Conservation (phyloP, 2,797 vertebrate species). For the Onychomys arenicola region DNA sequence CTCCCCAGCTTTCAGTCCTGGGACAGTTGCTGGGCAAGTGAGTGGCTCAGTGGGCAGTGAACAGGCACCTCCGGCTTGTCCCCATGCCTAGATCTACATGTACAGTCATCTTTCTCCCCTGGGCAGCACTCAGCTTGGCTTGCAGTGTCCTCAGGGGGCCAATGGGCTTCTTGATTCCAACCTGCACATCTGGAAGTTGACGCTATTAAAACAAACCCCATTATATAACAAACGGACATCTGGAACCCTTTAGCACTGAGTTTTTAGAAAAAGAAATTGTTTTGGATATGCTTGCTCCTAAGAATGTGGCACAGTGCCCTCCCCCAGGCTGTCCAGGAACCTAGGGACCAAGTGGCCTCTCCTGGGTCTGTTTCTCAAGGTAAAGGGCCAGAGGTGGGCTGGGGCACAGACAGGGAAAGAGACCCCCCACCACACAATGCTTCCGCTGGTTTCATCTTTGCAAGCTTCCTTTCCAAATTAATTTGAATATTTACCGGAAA, state of each 20-base stretch:
- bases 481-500: background rate
- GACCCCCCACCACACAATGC: background rate
- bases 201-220: slow-evolving; percentile 87
- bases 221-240: slow-evolving; percentile 90
- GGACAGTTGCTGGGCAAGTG: background rate
- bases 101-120: background rate
- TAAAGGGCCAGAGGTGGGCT: slow-evolving; percentile 19
- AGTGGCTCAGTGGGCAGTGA: slow-evolving; percentile 12
- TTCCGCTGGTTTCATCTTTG: background rate
- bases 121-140: slow-evolving; percentile 69
- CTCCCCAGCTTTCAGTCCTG: background rate
- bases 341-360: slow-evolving; percentile 45
- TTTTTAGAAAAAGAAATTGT: slow-evolving; percentile 87
- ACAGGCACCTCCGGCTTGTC: slow-evolving; percentile 8
- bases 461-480: background rate
- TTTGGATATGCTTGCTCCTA: slow-evolving; percentile 88
- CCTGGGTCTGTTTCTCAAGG: slow-evolving; percentile 47
- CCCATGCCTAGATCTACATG: background rate
- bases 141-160: slow-evolving; percentile 70
- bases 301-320: slow-evolving; percentile 87
- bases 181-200: slow-evolving; percentile 89
- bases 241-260: slow-evolving; percentile 88
- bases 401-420: background rate
- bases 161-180: slow-evolving; percentile 84
- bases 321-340: slow-evolving; percentile 78